phyloP scores from a whole-genome alignment of 2,113 vertebrate species.

The Dissostichus mawsoni region DNA sequence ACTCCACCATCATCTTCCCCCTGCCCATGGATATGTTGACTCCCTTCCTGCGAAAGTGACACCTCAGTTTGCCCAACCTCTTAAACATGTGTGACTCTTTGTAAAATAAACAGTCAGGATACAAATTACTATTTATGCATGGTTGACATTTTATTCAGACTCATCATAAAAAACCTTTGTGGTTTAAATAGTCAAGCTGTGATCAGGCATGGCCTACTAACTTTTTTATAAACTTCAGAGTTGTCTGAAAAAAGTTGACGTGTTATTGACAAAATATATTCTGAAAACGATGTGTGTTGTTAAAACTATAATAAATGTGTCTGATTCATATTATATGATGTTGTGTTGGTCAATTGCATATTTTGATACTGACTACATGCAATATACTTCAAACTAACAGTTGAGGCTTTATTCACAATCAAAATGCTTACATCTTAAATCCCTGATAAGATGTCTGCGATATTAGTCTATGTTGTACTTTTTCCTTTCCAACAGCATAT shows the following conservation, averaged over 20 bases:
- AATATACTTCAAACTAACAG: not conserved
- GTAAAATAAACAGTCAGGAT: not conserved
- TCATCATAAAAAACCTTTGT: not conserved
- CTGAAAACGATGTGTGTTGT: not conserved
- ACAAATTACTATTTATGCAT: not conserved
- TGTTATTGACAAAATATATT: not conserved
- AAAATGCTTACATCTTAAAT: not conserved
- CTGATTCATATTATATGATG: not conserved
- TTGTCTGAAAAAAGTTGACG: not conserved
- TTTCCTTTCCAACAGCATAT: not conserved
- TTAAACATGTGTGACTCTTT: not conserved
- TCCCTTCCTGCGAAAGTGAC: conserved; percentile 78
- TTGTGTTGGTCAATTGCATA: not conserved
- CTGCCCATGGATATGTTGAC: conserved; percentile 88
- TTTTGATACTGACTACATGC: conserved; percentile 26
- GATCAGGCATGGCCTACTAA: not conserved
- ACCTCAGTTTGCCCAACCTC: not conserved
- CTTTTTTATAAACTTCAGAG: not conserved
- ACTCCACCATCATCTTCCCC: conserved; percentile 93
- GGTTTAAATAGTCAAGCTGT: conserved; percentile 19
- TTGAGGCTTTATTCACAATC: not conserved
- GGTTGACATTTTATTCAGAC: not conserved
- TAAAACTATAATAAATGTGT: not conserved
- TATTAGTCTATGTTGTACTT: conserved; percentile 1
- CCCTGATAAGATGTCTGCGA: not conserved